Conservation (phyloP, 2,888 invertebrate species). For the Colostygia pectinataria region DNA sequence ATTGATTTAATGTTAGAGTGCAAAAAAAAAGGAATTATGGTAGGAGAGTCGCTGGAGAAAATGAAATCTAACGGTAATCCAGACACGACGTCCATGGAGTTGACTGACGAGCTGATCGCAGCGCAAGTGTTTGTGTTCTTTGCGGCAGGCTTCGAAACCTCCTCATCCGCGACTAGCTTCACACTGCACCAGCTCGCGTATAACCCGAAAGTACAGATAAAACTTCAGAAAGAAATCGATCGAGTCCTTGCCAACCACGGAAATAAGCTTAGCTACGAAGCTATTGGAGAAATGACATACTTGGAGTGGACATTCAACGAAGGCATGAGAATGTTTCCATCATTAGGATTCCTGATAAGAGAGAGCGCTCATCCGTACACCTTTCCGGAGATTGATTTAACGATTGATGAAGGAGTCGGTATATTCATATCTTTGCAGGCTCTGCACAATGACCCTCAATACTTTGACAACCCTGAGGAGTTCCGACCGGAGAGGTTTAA, state of each 20-base stretch:
- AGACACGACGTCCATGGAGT: slow-evolving; percentile 40
- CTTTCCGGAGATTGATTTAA: slow-evolving; percentile 49
- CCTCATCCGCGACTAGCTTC: slow-evolving; percentile 59
- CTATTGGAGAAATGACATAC: slow-evolving; percentile 57
- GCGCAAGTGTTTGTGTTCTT: slow-evolving; percentile 63
- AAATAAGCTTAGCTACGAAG: slow-evolving; percentile 54
- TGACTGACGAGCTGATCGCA: slow-evolving; percentile 52
- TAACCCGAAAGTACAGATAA: slow-evolving; percentile 49
- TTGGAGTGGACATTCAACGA: slow-evolving; percentile 58
- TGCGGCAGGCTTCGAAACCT: slow-evolving; percentile 62
- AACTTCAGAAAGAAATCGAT: slow-evolving; percentile 55
- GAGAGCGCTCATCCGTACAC: slow-evolving; percentile 50
- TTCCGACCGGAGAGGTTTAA: slow-evolving; percentile 60
- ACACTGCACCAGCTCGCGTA: slow-evolving; percentile 60
- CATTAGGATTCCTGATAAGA: slow-evolving; percentile 56
- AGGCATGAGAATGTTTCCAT: slow-evolving; percentile 60
- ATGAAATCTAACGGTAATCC: slow-evolving; percentile 49
- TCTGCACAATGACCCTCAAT: slow-evolving; percentile 56
- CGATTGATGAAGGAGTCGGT: slow-evolving; percentile 52
- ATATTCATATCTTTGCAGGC: slow-evolving; percentile 56
- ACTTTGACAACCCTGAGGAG: slow-evolving; percentile 54
- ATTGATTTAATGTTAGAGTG: slow-evolving; percentile 57
- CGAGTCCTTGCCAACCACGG: slow-evolving; percentile 45
- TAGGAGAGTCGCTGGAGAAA: slow-evolving; percentile 53
- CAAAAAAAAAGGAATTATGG: slow-evolving; percentile 48